Conservation (phyloP, 2,113 vertebrate genomes). For the Ammospiza nelsoni region DNA sequence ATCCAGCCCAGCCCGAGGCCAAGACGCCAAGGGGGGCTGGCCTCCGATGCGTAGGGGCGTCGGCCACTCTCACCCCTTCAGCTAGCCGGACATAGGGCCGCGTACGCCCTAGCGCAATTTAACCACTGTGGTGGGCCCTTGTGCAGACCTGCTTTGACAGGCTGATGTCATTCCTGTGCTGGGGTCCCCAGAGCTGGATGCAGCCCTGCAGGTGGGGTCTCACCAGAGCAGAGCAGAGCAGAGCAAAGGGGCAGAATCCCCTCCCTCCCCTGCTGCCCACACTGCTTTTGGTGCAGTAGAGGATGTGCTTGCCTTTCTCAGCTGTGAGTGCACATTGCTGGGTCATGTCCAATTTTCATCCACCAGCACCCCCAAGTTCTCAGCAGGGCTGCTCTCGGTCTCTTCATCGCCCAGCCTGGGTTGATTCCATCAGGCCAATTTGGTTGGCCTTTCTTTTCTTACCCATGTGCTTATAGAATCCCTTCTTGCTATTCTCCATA, state of each 20-base stretch:
- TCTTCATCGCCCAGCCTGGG: neutral
- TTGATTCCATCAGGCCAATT: neutral
- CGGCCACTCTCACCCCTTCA: too few relatives aligned
- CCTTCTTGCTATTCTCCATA: neutral
- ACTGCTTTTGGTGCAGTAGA: neutral
- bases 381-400: neutral
- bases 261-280: neutral
- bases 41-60: too few relatives aligned
- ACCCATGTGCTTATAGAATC: neutral
- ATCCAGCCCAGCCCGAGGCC: too few relatives aligned
- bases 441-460: neutral
- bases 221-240: neutral
- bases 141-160: too few relatives aligned
- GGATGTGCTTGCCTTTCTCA: neutral
- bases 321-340: neutral
- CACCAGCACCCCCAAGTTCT: fast-evolving
- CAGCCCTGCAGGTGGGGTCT: neutral
- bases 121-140: neutral
- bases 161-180: fast-evolving
- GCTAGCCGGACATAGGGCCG: too few relatives aligned
- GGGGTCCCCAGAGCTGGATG: neutral
- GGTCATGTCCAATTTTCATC: neutral
- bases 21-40: too few relatives aligned
- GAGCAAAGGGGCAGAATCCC: neutral
- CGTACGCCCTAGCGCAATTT: too few relatives aligned